Conservation (phyloP, 1,140 invertebrate species). For the Drosophila parabipectinata region DNA sequence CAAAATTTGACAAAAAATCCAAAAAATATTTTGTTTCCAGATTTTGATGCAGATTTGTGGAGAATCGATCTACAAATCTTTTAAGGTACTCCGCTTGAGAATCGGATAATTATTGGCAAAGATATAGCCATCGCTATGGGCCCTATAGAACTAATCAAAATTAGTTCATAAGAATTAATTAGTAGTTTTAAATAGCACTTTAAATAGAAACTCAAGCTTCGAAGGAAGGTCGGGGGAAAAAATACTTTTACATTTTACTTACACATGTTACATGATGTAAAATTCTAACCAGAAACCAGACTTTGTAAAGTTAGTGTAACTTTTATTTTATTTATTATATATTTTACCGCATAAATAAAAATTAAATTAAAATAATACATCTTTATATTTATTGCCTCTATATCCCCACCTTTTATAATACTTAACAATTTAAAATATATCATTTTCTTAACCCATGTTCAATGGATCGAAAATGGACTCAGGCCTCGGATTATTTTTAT, state of each 20-base stretch:
- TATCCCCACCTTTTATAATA: neutral
- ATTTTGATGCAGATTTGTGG: too few relatives aligned
- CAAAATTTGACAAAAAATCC: too few relatives aligned
- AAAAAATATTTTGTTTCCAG: too few relatives aligned
- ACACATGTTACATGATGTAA: neutral
- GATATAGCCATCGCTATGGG: too few relatives aligned
- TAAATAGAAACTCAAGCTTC: too few relatives aligned
- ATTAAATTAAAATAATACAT: neutral
- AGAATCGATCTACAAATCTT: too few relatives aligned
- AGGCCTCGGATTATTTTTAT: conserved; percentile 69
- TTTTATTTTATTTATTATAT: neutral
- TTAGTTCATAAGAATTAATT: neutral
- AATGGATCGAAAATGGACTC: conserved; percentile 65
- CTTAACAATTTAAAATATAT: neutral
- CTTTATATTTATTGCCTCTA: too few relatives aligned
- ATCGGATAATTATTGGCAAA: too few relatives aligned
- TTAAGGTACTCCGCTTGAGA: too few relatives aligned
- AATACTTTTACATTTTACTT: too few relatives aligned
- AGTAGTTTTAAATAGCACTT: too few relatives aligned
- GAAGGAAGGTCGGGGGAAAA: too few relatives aligned
- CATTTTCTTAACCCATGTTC: conserved; percentile 4
- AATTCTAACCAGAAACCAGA: neutral
- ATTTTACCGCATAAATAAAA: neutral
- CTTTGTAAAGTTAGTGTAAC: neutral
- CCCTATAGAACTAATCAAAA: neutral